Base-by-base conservation (phyloP, 2,113 vertebrate genomes). In the Brachypteracias leptosomus region DNA sequence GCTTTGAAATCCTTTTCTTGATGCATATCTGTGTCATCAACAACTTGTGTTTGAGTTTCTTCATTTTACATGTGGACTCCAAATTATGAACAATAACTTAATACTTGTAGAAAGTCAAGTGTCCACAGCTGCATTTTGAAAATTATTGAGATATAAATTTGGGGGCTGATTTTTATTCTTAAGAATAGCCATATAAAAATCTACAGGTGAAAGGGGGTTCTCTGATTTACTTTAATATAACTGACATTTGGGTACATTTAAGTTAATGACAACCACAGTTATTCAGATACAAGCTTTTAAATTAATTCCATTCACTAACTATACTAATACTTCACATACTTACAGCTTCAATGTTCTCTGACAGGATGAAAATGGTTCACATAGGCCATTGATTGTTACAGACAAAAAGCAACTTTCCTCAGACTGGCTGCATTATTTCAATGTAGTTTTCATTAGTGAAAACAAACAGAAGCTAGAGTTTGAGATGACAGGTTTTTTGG, bases 361-460 rank as follows among this genome's bases (percentile, higher is more conserved):
- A 74, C 12, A 78, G 42, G 66, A 81, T 66, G 61, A 78, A 68
- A 80, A 51, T 16, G 12, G 55, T 87, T 90, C 59, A 22, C 66
- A 67, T 3, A 59, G 4, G 7, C 29, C 74, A n/a, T 42, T 77
- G 76, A 88, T 74, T 63, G 26, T 38, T 74, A 52, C n/a, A 74
- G 71, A 81, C 7, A 67, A 90, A 88, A 84, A 55, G 0, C 38
- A 62, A 10, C 33, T 93, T 92, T 84, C 18, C 46, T 11, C 33
- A 86, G 20, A 57, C 26, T 80, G n/a, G 4, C 26, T 78, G 26
- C 20, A 63, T 82, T 81, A 84, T 84, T 85, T 87, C 89, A 85
- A 7, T 67, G 47, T 31, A 81, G 31, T 67, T 95, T 95, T 78
- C 68, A 87, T 87, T 67, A 89, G 26, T 55, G 61, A 95, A 94